Base-by-base conservation (phyloP, 2,113 vertebrate species). In the Ictidomys tridecemlineatus region DNA sequence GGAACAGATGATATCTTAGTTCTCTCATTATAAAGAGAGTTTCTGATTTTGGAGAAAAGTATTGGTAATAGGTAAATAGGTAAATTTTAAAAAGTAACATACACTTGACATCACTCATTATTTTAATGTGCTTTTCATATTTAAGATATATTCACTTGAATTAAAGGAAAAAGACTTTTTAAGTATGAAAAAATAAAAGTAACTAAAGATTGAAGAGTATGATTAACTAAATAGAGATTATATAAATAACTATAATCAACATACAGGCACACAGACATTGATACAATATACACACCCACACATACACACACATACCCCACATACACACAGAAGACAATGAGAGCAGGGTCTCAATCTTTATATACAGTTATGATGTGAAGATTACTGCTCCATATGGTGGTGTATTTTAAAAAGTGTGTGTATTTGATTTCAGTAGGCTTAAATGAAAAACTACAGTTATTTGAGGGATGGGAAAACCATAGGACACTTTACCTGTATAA, bases 111-210 rank as follows among this genome's bases (percentile, higher is more conserved):
- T 58, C 56, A 34, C 70, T 65, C 24, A 16, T 69, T 61, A 93
- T 76, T 82, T 90, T 73, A 39, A 79, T 89, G 72, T 74, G 8
- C 0, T 72, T 80, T 93, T 89, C 26, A 94, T 78, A 24, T 65
- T 96, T 22, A 78, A 39, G 69, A 4, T 58, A 8, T 61, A 86
- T 48, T 83, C 20, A 48, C 4, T 48, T 78, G 48, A 65, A 3
- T 85, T 85, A 39, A 56, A 78, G 61, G 37, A 91, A 92, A 89
- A 86, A 58, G 4, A 65, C 4, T 37, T 70, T 56, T 58, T 63
- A 22, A 84, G 37, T 73, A 84, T 88, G 32, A 53, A 88, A 92
- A 91, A 16, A 26, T 6, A 67, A 93, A 96, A 51, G 9, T 89
- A 79, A 61, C 32, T 63, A 84, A 85, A 18, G 10, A 69, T 39